These are phyloP conservation scores for Astyanax mexicanus DNA, from an alignment of 2,797 vertebrate species.

Conservation along the genomic window DNA sequence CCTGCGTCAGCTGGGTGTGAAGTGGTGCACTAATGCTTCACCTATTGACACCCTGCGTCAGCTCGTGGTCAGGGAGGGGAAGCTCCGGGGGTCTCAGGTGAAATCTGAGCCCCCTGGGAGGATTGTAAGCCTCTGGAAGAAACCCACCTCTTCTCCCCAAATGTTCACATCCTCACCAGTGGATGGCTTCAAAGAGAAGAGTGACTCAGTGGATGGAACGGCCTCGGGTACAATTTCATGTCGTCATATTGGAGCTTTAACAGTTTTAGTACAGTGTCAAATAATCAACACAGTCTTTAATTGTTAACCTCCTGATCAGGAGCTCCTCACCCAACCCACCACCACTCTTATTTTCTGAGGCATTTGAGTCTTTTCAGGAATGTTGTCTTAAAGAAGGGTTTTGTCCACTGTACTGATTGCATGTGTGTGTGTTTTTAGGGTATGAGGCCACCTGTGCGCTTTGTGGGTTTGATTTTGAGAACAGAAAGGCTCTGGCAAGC, in stretches of 20 bases:
- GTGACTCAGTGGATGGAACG: constrained; percentile 71
- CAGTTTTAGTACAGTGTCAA: no score
- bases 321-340: no score
- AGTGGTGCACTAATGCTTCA: constrained; percentile 87
- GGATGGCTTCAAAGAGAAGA: constrained; percentile 85
- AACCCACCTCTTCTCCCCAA: constrained; percentile 46
- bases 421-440: constrained; percentile 26
- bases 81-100: constrained; percentile 70
- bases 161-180: constrained; percentile 73
- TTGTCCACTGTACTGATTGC: background rate
- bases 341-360: no score
- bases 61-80: constrained; percentile 81
- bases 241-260: no score
- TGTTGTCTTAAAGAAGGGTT: no score
- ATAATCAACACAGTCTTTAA: no score
- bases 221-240: constrained; percentile 32
- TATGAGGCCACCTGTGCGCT: constrained; percentile 89
- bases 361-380: no score
- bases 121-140: background rate
- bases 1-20: constrained; percentile 88
- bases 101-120: constrained; percentile 69
- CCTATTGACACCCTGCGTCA: constrained; percentile 85
- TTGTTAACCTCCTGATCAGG: no score
- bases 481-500: constrained; percentile 94
- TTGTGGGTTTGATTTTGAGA: constrained; percentile 94